Evolutionary conservation across 1,140 invertebrate genomes (phyloP), one percentile per base, ranked within the genome.

Genomic region (Akabosia matsudoensis): DNA sequence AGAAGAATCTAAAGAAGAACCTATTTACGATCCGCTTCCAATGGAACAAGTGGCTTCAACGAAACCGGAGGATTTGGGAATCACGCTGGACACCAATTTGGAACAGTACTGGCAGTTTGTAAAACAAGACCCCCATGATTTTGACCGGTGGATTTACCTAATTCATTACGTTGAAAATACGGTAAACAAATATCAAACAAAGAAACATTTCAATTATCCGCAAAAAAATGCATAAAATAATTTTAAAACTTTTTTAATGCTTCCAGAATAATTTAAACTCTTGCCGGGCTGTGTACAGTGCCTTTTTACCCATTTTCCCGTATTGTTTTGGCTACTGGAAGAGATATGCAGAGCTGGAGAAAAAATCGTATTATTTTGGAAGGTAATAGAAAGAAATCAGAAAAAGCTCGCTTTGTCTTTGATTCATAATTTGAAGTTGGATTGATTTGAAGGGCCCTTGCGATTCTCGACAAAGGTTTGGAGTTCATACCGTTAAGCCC

Each of bases 281-380:
- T 28, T 78, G 75, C 28, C 77, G 80, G 0, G 78, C 77, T 74
- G 80, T 77, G 1, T 81, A 79, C 31, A 77, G 78, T 76, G 78
- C 80, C 4, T 81, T 81, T 78, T 67, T 81, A 14, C 80, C 80
- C n/a, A 31, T 81, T 10, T 81, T 79, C 71, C 79, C 80, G 1
- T 81, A 81, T 37, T 81, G 80, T 30, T 81, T 81, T 76, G 80
- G 80, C 0, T 81, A 81, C 56, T 81, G 80, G 80, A 79, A 79
- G 37, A 34, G 80, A 33, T 81, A 81, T 70, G 18, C 56, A 56
- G 78, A 79, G 26, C 13, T 81, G 2, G 80, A 81, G 70, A 81
- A 78, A 70, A 45, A 4, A 34, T 72, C 73, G 45, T 16, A 70
- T 24, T 81, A 81, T 54, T 78, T 73, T 70, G 71, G 77, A 76